Conservation (phyloP, 2,797 vertebrate species). For the Cyclopterus lumpus region DNA sequence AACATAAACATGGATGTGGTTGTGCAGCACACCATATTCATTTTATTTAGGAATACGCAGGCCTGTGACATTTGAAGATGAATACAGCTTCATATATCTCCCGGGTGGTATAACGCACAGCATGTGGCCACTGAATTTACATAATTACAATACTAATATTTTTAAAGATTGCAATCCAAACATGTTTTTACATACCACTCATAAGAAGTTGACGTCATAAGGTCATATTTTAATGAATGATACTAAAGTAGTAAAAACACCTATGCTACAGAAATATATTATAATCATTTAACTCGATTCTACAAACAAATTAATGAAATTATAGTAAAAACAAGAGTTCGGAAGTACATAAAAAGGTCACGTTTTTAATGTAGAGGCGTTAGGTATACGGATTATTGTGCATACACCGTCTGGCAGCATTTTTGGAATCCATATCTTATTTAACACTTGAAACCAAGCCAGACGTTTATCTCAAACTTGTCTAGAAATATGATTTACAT, state of each 20-base stretch:
- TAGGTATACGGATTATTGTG: not conserved
- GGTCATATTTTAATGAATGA: not conserved
- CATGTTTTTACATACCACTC: not conserved
- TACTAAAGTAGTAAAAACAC: not conserved
- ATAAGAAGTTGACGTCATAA: not conserved
- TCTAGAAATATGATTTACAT: not conserved
- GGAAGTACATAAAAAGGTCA: too few relatives aligned
- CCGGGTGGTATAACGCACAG: not conserved
- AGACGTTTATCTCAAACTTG: too few relatives aligned
- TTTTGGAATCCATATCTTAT: not conserved
- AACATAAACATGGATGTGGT: not conserved
- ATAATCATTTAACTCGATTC: not conserved
- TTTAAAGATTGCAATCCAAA: not conserved
- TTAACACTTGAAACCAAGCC: not conserved
- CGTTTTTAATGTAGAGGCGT: not conserved
- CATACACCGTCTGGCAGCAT: too few relatives aligned
- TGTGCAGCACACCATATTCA: not conserved
- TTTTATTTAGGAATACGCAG: not conserved
- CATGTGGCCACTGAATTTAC: not conserved
- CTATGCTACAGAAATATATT: not conserved
- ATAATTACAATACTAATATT: not conserved
- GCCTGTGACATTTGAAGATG: not conserved
- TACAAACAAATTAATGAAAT: too few relatives aligned
- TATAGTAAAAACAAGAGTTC: too few relatives aligned
- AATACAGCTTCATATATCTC: not conserved